Evolutionary conservation across 2,113 vertebrate species (phyloP).

Genomic region (Melanerpes aurifrons): DNA sequence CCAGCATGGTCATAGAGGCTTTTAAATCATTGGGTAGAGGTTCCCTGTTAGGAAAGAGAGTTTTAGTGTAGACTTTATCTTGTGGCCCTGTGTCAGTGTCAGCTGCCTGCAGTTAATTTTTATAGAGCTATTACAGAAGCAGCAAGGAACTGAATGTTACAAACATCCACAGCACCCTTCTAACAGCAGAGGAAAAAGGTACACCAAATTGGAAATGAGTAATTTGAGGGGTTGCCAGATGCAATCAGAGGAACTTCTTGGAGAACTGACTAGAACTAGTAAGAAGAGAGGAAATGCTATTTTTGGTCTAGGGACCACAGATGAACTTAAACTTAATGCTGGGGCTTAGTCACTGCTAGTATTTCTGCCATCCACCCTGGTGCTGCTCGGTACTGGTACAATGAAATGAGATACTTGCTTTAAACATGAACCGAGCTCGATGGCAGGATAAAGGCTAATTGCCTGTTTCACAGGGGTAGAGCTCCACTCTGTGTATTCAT

Average conservation of each 20-base stretch:
- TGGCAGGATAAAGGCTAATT: neutral
- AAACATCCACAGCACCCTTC: neutral
- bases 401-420: accelerated
- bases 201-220: neutral
- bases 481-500: neutral
- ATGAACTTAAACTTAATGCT: neutral
- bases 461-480: neutral
- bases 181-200: neutral
- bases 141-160: neutral
- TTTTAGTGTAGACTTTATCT: neutral
- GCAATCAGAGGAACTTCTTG: neutral
- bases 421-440: too few species aligned
- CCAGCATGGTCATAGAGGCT: neutral
- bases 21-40: neutral
- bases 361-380: neutral
- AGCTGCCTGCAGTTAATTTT: neutral
- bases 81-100: accelerated
- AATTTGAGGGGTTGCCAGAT: accelerated
- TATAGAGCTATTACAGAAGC: neutral
- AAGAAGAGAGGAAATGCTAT: neutral
- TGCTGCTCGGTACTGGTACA: neutral
- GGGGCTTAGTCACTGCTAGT: neutral
- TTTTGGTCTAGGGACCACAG: neutral
- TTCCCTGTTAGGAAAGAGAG: neutral
- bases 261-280: neutral